A percentile compares a stretch with the other conserved stretches of the same genome.
Evolutionary conservation across 2,113 vertebrate species (phyloP).

Genomic region (Parotia lawesii): DNA sequence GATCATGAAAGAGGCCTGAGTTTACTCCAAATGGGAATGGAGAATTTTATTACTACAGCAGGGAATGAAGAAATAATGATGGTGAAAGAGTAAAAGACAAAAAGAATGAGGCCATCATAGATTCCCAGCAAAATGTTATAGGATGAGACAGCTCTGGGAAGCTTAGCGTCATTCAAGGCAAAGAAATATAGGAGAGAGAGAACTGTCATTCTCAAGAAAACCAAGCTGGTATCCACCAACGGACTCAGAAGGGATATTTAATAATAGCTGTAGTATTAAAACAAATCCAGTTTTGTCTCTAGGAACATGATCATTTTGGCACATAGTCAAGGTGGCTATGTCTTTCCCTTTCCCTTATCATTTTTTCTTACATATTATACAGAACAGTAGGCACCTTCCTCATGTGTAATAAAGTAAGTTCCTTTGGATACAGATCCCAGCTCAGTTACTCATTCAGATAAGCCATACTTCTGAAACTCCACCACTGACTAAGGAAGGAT

Average conservation of each 20-base stretch:
- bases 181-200: neutral
- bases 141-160: neutral
- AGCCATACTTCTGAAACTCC: neutral
- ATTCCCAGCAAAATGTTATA: neutral
- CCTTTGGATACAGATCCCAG: neutral
- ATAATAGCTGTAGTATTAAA: neutral
- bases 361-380: neutral
- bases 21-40: neutral
- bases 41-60: neutral
- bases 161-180: neutral
- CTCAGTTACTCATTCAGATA: neutral
- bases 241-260: neutral
- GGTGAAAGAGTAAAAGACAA: neutral
- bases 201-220: neutral
- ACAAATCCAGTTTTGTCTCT: accelerated
- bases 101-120: neutral
- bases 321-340: too few species aligned
- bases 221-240: neutral
- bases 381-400: neutral
- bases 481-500: neutral
- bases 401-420: neutral
- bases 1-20: neutral
- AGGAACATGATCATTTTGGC: neutral
- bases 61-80: neutral
- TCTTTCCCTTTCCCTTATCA: neutral